phyloP scores from a whole-genome alignment of 2,888 invertebrate species.

The Eupithecia centaureata region DNA sequence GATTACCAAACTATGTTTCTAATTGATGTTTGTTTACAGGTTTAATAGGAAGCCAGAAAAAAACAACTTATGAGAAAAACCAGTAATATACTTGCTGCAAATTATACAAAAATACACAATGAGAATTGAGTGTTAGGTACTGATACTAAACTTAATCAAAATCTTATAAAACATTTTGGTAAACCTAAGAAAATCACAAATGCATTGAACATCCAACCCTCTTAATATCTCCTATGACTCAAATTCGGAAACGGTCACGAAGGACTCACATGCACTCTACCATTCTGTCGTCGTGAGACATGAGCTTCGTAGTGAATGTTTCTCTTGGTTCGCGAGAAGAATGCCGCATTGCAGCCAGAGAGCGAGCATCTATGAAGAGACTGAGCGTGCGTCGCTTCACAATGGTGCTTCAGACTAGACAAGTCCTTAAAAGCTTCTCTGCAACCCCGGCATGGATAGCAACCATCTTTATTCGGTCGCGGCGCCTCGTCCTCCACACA shows the following conservation, averaged over 20 bases:
- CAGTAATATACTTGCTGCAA: not conserved
- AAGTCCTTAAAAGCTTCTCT: conserved; percentile 86
- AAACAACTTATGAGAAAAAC: not conserved
- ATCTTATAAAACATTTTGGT: conserved; percentile 63
- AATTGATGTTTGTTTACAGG: too few species aligned
- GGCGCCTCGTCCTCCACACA: conserved; percentile 88
- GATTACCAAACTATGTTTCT: not conserved
- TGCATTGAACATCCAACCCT: conserved; percentile 61
- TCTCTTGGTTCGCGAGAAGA: conserved; percentile 90
- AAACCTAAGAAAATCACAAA: conserved; percentile 76
- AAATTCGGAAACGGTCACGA: conserved; percentile 62
- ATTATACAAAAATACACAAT: not conserved
- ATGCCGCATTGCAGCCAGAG: conserved; percentile 90
- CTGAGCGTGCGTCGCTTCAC: conserved; percentile 86
- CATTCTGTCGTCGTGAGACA: conserved; percentile 71
- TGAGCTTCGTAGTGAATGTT: conserved; percentile 90
- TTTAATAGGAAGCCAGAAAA: not conserved
- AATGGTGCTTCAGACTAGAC: conserved; percentile 87
- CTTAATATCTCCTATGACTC: conserved; percentile 29
- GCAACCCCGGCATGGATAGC: conserved; percentile 88
- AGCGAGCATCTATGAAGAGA: conserved; percentile 91
- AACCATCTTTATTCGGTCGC: conserved; percentile 86
- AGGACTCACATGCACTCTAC: conserved; percentile 60
- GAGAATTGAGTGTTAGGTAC: conserved; percentile 63
- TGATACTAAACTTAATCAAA: conserved; percentile 49